phyloP scores from a whole-genome alignment of 2,888 invertebrate species.

The Cyaniris semiargus region DNA sequence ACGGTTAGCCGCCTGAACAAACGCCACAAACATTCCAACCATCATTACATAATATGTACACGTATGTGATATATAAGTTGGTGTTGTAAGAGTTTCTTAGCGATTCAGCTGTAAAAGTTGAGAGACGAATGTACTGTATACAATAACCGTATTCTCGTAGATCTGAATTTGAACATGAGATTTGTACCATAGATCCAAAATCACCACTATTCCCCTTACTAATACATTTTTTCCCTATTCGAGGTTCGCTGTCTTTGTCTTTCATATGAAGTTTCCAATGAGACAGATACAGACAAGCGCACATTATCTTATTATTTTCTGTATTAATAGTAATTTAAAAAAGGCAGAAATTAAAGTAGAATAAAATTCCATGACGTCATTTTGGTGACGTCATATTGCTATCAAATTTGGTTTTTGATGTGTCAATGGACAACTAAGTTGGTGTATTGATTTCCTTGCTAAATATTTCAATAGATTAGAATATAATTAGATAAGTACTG shows the following conservation, averaged over 20 bases:
- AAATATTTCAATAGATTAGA: not conserved
- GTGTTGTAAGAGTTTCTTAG: slow-evolving; percentile 25
- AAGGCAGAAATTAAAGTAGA: not conserved
- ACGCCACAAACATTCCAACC: slow-evolving; percentile 67
- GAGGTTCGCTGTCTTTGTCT: no score
- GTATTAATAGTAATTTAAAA: no score
- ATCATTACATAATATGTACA: slow-evolving; percentile 35
- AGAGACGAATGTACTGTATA: slow-evolving; percentile 3
- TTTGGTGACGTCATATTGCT: not conserved
- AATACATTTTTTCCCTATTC: no score
- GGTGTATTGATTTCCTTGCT: not conserved
- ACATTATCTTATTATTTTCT: no score
- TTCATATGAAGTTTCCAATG: no score
- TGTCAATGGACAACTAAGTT: not conserved
- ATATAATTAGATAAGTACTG: not conserved
- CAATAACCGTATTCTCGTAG: slow-evolving; percentile 46
- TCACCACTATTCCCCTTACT: not conserved
- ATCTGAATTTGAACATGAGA: slow-evolving; percentile 55
- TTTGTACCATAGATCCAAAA: slow-evolving; percentile 28
- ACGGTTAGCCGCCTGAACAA: slow-evolving; percentile 58
- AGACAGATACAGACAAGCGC: no score
- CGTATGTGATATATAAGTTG: not conserved
- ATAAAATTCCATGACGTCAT: not conserved
- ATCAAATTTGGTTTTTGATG: not conserved
- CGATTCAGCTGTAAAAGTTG: not conserved